Conservation (phyloP, 2,888 invertebrate genomes). For the Synergus japonicus region DNA sequence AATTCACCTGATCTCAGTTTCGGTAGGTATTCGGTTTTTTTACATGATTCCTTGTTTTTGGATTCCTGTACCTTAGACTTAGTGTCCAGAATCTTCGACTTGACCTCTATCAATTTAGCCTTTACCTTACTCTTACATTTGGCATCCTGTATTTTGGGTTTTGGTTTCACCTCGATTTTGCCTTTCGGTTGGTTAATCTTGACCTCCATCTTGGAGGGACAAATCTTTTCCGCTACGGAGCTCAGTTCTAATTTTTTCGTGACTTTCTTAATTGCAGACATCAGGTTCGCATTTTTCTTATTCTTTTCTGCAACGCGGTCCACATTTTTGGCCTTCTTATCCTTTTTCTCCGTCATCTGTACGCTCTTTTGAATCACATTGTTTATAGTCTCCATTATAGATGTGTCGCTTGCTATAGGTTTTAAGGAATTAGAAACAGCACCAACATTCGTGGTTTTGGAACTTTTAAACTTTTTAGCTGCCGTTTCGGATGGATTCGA, state of each 20-base stretch:
- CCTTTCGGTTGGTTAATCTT: conserved; percentile 51
- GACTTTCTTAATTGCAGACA: conserved; percentile 26
- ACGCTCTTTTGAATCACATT: conserved; percentile 73
- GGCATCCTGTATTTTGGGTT: conserved; percentile 57
- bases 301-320: conserved; percentile 69
- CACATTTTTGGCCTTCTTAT: conserved; percentile 57
- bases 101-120: conserved; percentile 54
- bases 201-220: conserved; percentile 49
- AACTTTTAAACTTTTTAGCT: conserved; percentile 68
- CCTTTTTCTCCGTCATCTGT: conserved; percentile 71
- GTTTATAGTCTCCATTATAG: conserved; percentile 74
- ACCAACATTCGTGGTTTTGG: conserved; percentile 68
- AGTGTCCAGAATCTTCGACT: conserved; percentile 54
- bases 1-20: conserved; percentile 51
- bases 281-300: conserved; percentile 75
- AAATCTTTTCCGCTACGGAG: conserved; percentile 50
- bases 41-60: conserved; percentile 51
- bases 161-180: conserved; percentile 55
- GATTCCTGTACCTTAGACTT: conserved; percentile 53
- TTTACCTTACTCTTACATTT: conserved; percentile 60
- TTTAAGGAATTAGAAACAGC: conserved; percentile 57
- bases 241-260: conserved; percentile 22
- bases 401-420: conserved; percentile 65
- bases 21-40: conserved; percentile 41
- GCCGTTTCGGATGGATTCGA: conserved; percentile 60